Evolutionary conservation across 2,797 vertebrate species (phyloP).

Genomic region (Gouania willdenowi): DNA sequence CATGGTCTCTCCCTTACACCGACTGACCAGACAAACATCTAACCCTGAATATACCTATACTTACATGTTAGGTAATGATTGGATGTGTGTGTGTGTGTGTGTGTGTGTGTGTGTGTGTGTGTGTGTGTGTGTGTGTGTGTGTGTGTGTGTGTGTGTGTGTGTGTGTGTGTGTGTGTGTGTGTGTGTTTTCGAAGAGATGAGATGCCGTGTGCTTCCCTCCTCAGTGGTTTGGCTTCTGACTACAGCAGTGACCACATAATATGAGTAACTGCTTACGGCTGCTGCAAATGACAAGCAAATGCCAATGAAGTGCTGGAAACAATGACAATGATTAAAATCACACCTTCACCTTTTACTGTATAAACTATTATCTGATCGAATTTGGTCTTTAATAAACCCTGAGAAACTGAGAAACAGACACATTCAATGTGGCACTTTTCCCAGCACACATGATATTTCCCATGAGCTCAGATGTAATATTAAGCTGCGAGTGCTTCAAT

Average conservation of each 20-base stretch:
- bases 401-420: conserved; percentile 12
- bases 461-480: conserved; percentile 64
- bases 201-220: conserved; percentile 65
- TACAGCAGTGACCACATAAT: conserved; percentile 71
- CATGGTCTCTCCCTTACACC: conserved; percentile 49
- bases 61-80: no score
- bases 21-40: conserved; percentile 48
- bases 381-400: no score
- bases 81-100: no score
- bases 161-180: conserved; percentile 59
- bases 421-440: conserved; percentile 39
- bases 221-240: conserved; percentile 68
- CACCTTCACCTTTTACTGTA: background rate
- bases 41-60: conserved; percentile 43
- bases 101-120: conserved; percentile 57
- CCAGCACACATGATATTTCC: conserved; percentile 54
- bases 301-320: conserved; percentile 66
- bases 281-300: conserved; percentile 74
- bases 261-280: conserved; percentile 69
- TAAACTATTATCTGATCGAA: no score
- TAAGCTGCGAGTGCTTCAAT: conserved; percentile 51
- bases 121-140: conserved; percentile 40
- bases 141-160: conserved; percentile 59
- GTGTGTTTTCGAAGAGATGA: conserved; percentile 47
- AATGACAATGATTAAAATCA: conserved; percentile 46